phyloP scores from a whole-genome alignment of 64 coral and sea anemone genomes.

The Porites australiensis region DNA sequence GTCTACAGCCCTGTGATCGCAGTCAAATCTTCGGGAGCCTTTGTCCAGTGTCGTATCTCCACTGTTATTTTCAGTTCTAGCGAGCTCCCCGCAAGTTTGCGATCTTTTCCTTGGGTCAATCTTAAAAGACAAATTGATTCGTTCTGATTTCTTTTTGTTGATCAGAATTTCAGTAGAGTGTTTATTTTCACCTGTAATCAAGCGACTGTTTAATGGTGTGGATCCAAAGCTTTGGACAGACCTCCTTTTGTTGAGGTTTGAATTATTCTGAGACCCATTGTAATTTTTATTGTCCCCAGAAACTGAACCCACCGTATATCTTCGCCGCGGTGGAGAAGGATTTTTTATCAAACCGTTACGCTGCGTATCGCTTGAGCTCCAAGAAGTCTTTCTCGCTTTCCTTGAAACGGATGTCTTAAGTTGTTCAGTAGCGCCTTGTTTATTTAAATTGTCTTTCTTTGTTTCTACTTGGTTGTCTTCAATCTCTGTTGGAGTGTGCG shows the following conservation, averaged over 20 bases:
- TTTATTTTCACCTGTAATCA: not conserved
- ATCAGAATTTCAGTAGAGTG: not conserved
- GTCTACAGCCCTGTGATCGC: not conserved
- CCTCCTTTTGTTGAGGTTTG: not conserved
- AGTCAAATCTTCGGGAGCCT: not conserved
- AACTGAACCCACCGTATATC: not conserved
- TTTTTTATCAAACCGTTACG: not conserved
- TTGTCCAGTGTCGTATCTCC: not conserved
- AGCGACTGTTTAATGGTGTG: not conserved
- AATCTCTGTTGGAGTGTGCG: not conserved
- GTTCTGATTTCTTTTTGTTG: not conserved
- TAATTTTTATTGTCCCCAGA: not conserved
- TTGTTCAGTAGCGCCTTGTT: not conserved
- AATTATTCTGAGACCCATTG: slow-evolving; percentile 2
- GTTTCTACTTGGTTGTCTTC: not conserved
- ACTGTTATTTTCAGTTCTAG: not conserved
- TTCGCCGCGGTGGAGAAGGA: not conserved
- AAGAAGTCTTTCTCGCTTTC: not conserved
- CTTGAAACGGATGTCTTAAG: not conserved
- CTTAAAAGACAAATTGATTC: slow-evolving; percentile 26
- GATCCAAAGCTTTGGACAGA: not conserved
- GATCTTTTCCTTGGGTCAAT: not conserved
- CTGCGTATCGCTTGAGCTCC: not conserved
- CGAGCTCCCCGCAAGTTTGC: not conserved
- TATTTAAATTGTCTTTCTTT: not conserved